Conservation (phyloP, 1,140 invertebrate species). For the Euwallacea fornicatus region DNA sequence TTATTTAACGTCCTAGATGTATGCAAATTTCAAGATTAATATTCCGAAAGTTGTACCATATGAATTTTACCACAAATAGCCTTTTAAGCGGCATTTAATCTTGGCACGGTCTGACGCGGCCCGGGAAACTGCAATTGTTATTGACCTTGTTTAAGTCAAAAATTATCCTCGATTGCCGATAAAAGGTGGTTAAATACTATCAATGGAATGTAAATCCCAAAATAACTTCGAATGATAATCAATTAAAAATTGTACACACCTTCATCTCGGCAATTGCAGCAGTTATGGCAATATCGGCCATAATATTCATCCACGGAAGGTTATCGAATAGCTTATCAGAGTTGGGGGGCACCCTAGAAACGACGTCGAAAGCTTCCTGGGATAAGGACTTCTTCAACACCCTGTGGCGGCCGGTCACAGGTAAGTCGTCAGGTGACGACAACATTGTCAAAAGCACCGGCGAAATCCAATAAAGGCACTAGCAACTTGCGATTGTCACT, state of each 20-base stretch:
- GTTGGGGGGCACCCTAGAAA: slow-evolving; percentile 47
- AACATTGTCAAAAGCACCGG: slow-evolving; percentile 40
- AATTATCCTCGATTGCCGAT: too few species aligned
- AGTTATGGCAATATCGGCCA: slow-evolving; percentile 50
- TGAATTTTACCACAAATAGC: too few species aligned
- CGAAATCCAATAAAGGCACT: slow-evolving; percentile 31
- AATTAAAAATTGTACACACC: slow-evolving; percentile 38
- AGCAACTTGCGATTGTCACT: background rate
- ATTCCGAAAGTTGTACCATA: too few species aligned
- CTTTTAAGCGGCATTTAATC: too few species aligned
- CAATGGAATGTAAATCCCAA: too few species aligned
- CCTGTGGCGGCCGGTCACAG: slow-evolving; percentile 39
- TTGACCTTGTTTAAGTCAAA: too few species aligned
- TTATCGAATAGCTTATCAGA: slow-evolving; percentile 49
- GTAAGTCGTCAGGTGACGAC: slow-evolving; percentile 44
- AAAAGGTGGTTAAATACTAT: too few species aligned
- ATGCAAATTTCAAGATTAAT: too few species aligned
- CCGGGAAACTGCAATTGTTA: too few species aligned
- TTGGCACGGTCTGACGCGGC: too few species aligned
- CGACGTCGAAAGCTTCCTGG: slow-evolving; percentile 40
- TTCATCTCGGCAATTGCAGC: slow-evolving; percentile 52
- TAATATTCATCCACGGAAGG: slow-evolving; percentile 51
- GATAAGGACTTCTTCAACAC: slow-evolving; percentile 43
- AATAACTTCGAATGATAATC: too few species aligned
- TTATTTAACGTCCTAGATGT: too few species aligned